Conservation (phyloP, 2,113 vertebrate species). For the Pluvialis apricaria region DNA sequence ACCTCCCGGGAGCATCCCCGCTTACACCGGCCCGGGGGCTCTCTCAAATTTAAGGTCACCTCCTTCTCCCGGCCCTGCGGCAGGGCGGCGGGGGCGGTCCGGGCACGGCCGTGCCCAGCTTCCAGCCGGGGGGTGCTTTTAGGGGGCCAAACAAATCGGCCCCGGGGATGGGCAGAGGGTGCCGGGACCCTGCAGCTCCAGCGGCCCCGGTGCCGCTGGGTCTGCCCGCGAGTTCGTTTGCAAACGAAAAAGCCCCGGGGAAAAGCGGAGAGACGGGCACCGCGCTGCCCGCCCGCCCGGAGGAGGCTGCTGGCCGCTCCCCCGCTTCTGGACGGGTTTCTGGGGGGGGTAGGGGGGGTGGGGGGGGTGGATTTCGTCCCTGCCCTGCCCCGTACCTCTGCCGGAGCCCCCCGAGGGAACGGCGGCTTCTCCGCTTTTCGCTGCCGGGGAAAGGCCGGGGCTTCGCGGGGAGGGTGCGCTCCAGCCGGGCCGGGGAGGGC, state of each 20-base stretch:
- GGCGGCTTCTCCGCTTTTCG: background rate
- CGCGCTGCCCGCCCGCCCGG: accelerated
- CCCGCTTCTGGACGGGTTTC: background rate
- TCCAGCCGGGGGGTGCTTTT: accelerated
- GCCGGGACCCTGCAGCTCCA: background rate
- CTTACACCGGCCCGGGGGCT: background rate
- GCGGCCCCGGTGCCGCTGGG: background rate
- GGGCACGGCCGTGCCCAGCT: background rate
- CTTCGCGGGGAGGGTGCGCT: background rate
- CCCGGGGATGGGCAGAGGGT: background rate
- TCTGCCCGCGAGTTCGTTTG: background rate
- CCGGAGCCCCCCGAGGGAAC: background rate
- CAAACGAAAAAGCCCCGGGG: background rate
- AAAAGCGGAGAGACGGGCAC: background rate
- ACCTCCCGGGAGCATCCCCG: background rate
- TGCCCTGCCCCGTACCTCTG: background rate
- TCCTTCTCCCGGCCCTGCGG: background rate
- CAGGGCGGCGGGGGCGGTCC: too few species aligned
- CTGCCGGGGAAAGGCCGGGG: background rate
- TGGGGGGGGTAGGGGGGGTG: background rate
- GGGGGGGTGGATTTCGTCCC: background rate
- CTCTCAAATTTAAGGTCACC: accelerated
- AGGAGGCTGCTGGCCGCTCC: background rate
- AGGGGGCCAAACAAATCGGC: accelerated
- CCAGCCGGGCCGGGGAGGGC: background rate